Conservation (phyloP, 1,140 invertebrate genomes). For the Sitodiplosis mosellana region DNA sequence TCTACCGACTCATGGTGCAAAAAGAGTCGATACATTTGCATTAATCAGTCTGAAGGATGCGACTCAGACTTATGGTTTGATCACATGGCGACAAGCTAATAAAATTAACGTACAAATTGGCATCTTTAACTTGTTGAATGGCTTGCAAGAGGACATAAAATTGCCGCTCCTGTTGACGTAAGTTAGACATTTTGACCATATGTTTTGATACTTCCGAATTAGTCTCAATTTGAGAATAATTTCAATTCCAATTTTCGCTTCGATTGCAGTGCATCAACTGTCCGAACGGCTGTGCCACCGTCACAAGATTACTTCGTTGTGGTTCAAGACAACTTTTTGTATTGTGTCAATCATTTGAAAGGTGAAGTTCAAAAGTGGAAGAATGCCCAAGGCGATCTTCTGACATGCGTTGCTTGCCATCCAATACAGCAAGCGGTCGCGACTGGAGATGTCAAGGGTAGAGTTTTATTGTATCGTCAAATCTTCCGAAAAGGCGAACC, state of each 20-base stretch:
- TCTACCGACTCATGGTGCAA: too few species aligned
- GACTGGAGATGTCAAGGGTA: slow-evolving; percentile 47
- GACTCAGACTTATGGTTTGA: background rate
- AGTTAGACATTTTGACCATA: slow-evolving; percentile 6
- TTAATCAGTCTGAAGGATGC: slow-evolving; percentile 3
- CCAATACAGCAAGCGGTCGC: slow-evolving; percentile 44
- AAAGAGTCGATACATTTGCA: slow-evolving; percentile 3
- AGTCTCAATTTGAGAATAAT: background rate
- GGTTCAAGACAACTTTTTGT: slow-evolving; percentile 10
- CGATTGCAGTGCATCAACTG: background rate
- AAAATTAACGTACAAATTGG: slow-evolving; percentile 1
- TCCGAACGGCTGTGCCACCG: background rate
- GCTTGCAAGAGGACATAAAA: background rate
- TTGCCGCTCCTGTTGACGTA: slow-evolving; percentile 4
- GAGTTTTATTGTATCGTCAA: slow-evolving; percentile 45
- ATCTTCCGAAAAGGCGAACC: slow-evolving; percentile 20
- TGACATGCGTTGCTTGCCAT: slow-evolving; percentile 53
- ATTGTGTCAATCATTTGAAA: slow-evolving; percentile 1
- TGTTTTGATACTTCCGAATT: slow-evolving; percentile 4
- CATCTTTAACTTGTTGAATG: background rate
- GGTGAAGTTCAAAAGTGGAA: slow-evolving; percentile 14
- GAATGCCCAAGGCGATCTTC: slow-evolving; percentile 21
- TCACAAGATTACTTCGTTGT: background rate
- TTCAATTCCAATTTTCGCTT: background rate
- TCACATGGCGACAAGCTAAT: background rate